Evolutionary conservation across 2,113 vertebrate species (phyloP).

Genomic region (Nanorana parkeri): DNA sequence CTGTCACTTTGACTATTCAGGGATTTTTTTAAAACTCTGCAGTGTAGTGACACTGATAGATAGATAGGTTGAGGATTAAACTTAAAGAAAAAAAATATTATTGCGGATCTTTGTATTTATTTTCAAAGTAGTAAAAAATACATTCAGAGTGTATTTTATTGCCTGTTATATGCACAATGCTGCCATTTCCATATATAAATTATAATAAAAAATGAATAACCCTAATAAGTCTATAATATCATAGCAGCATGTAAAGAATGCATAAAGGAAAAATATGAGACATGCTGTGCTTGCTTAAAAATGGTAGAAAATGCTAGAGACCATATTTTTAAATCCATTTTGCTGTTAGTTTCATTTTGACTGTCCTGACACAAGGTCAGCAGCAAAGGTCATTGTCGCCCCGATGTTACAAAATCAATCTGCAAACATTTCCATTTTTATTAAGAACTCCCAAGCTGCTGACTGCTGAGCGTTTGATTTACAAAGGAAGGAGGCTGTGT

Average conservation of each 20-base stretch:
- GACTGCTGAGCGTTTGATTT: slow-evolving; percentile 65
- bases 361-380: slow-evolving; percentile 27
- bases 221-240: too few species aligned
- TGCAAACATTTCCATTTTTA: slow-evolving; percentile 67
- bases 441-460: slow-evolving; percentile 63
- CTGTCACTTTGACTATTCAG: too few species aligned
- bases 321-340: not conserved
- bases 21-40: too few species aligned
- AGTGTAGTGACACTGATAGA: too few species aligned
- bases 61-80: too few species aligned
- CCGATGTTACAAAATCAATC: slow-evolving; percentile 60
- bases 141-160: too few species aligned
- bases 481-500: slow-evolving; percentile 18
- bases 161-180: too few species aligned
- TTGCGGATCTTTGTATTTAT: too few species aligned
- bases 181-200: too few species aligned
- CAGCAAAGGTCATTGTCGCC: slow-evolving; percentile 8
- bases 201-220: too few species aligned
- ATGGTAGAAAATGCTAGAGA: not conserved
- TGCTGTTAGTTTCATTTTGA: not conserved
- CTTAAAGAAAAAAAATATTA: too few species aligned
- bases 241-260: not conserved
- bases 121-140: too few species aligned
- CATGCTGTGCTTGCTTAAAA: not conserved
- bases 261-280: not conserved